Conservation (phyloP, 2,888 invertebrate species). For the Dasysyrphus tricinctus region DNA sequence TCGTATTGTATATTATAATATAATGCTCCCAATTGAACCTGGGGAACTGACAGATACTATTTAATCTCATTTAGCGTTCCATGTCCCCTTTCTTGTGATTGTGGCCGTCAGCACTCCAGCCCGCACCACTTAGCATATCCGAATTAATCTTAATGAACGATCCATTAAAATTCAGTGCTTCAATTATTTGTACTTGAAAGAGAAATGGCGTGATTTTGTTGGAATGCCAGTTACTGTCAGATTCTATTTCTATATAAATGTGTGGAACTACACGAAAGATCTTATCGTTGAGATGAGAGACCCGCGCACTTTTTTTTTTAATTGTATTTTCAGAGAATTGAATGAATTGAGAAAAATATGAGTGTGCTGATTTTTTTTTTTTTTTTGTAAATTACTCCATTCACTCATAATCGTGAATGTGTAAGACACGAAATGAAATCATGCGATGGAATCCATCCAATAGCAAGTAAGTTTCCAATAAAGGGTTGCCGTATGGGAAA, state of each 20-base stretch:
- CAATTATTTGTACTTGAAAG: slow-evolving; percentile 47
- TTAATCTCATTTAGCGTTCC: slow-evolving; percentile 2
- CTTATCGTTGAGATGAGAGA: not conserved
- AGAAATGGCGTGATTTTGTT: slow-evolving; percentile 61
- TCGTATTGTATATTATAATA: not conserved
- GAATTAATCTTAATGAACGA: slow-evolving; percentile 64
- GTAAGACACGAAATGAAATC: slow-evolving; percentile 32
- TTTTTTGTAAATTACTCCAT: slow-evolving; percentile 23
- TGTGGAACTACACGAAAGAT: slow-evolving; percentile 10
- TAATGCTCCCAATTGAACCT: slow-evolving; percentile 39
- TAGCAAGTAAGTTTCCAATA: slow-evolving; percentile 5
- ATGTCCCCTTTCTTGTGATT: not conserved
- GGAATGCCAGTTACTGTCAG: slow-evolving; percentile 25
- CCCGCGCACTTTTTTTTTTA: not conserved
- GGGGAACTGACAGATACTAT: slow-evolving; percentile 12
- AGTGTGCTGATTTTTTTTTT: slow-evolving; percentile 5
- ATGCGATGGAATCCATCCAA: slow-evolving; percentile 58
- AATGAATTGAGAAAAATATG: slow-evolving; percentile 24
- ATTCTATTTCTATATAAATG: not conserved
- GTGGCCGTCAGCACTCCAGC: not conserved
- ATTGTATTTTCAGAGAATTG: slow-evolving; percentile 15
- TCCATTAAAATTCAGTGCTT: slow-evolving; percentile 53
- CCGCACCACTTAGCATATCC: slow-evolving; percentile 31
- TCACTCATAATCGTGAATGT: slow-evolving; percentile 31
- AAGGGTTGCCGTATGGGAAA: not conserved